Base-by-base conservation (phyloP, 2,113 vertebrate species). In the Chunga burmeisteri region DNA sequence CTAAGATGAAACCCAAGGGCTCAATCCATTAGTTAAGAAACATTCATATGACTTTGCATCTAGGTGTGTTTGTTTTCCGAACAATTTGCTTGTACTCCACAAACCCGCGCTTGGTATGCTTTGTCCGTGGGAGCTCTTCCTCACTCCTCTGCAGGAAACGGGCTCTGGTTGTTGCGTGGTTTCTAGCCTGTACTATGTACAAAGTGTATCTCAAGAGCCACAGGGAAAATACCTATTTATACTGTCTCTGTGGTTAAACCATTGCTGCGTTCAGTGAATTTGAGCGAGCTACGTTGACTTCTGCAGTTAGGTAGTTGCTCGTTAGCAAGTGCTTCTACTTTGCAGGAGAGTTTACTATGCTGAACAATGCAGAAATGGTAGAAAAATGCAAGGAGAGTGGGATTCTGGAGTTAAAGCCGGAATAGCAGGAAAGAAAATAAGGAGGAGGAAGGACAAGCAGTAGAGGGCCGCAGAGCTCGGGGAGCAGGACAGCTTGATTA, bases 21-120 rank as follows among this genome's bases (percentile, higher is more conserved):
- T 83, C 21, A 27, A 38, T 62, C 25, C 16, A 7, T 56, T 71
- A 18, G 32, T 46, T 79, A 67, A 52, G n/a, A 52, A 79, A 68
- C 13, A 14, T 52, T 67, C 1, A 1, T 34, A 8, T 66, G 47
- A 34, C 50, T 82, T 88, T 38, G 38, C 38, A 11, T 27, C 10
- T 11, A 42, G 42, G n/a, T 13, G 7, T 40, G 10, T 68, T 18
- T 63, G 25, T 47, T 83, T 90, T 42, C 20, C 25, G 18, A 47
- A 63, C 55, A 38, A 23, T 34, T 66, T 49, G 8, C 22, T 88
- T 55, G 20, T 32, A 15, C 30, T n/a, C 32, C 5, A 7, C n/a
- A 73, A 36, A 72, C 18, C 6, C 58, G 25, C 23, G 30, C 29
- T 78, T 0, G 0, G 4, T 55, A 6, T 29, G 16, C 32, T 67